Percentiles rank a stretch among this genome's conserved stretches.
phyloP scores from a whole-genome alignment of 2,113 vertebrate genomes.

The Colossoma macropomum region DNA sequence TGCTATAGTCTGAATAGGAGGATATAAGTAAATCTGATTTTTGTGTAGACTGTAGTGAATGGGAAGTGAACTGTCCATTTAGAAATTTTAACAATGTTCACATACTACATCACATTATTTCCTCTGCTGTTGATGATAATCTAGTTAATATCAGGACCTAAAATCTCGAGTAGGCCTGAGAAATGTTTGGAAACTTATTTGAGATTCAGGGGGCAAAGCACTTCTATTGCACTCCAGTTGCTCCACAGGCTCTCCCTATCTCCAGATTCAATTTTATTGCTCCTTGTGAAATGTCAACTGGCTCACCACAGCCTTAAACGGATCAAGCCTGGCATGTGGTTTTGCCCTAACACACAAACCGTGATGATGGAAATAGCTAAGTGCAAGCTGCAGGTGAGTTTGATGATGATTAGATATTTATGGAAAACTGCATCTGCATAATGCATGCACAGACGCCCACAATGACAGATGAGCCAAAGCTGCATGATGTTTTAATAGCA shows the following conservation, averaged over 20 bases:
- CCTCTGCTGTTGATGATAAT: background rate
- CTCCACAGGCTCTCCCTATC: background rate
- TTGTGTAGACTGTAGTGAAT: too few species aligned
- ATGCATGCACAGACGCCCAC: background rate
- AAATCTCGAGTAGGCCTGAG: background rate
- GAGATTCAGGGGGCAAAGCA: background rate
- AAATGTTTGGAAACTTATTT: background rate
- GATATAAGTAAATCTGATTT: too few species aligned
- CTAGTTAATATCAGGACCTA: background rate
- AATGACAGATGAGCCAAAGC: slow-evolving; percentile 1
- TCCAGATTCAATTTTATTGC: background rate
- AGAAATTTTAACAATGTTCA: too few species aligned
- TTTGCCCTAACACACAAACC: background rate
- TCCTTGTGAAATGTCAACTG: background rate
- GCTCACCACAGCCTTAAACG: background rate
- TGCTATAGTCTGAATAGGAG: too few species aligned
- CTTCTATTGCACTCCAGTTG: background rate
- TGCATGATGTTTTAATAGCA: background rate
- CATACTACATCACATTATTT: too few species aligned
- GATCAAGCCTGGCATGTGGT: background rate
- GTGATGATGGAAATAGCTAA: background rate
- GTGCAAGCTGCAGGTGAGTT: background rate
- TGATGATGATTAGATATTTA: slow-evolving; percentile 3
- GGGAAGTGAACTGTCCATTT: too few species aligned
- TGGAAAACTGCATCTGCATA: slow-evolving; percentile 13